These are phyloP conservation scores for Silurus lanzhouensis DNA, from an alignment of 2,797 vertebrate species.

Conservation along the genomic window DNA sequence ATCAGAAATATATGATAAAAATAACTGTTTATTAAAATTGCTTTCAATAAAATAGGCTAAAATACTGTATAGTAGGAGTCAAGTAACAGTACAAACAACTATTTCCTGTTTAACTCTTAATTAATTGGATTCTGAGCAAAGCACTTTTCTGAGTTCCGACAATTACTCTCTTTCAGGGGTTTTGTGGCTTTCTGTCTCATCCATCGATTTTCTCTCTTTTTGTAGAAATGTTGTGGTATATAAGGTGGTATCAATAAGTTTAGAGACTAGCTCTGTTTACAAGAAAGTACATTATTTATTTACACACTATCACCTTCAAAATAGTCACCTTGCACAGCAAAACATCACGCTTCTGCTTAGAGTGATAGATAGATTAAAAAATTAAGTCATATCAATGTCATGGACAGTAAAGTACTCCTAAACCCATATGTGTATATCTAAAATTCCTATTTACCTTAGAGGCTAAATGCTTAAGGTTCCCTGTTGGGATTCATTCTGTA, in stretches of 20 bases:
- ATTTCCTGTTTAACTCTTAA: not conserved
- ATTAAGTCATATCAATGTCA: not conserved
- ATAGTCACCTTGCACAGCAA: not conserved
- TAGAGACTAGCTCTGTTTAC: too few species aligned
- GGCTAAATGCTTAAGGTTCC: slow-evolving; percentile 49
- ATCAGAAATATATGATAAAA: not conserved
- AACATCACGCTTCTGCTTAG: not conserved
- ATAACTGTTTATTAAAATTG: not conserved
- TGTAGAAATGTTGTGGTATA: not conserved
- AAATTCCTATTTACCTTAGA: slow-evolving; percentile 36
- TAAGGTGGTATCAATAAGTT: too few species aligned
- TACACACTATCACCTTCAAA: too few species aligned
- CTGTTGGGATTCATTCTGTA: slow-evolving; percentile 57
- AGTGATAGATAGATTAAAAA: not conserved
- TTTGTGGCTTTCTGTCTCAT: not conserved
- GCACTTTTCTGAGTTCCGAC: too few species aligned
- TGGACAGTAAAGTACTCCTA: slow-evolving; percentile 14
- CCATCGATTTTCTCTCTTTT: not conserved
- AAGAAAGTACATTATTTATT: too few species aligned
- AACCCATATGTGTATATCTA: not conserved
- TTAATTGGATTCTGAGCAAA: not conserved
- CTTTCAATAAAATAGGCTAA: not conserved
- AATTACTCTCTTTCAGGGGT: too few species aligned
- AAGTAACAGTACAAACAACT: not conserved
- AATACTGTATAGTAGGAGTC: not conserved